Base-by-base conservation (phyloP, 2,797 vertebrate species). In the Otolemur crassicaudatus region DNA sequence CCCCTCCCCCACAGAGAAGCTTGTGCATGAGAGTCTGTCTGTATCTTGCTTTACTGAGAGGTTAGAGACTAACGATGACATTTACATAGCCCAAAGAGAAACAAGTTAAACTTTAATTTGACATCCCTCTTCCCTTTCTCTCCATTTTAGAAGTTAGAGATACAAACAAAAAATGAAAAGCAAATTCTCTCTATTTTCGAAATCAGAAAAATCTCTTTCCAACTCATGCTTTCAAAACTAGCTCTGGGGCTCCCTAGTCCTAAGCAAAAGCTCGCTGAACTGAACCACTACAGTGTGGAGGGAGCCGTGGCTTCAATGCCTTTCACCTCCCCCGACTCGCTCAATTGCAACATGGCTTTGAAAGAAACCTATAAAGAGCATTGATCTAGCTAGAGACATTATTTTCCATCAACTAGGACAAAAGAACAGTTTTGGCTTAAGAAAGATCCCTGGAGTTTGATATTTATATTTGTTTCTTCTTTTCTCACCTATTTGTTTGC, bases 391-490 rank as follows among this genome's bases (percentile, higher is more conserved):
- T 14, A 76, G 7, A 67, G 10, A 16, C 29, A 23, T 3, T 20
- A 5, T 0, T 13, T 73, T 25, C 34, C 43, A 22, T 76, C 23
- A 60, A n/a, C 43, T 4, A 43, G 76, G 65, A 80, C 23, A 79
- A 81, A 79, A 56, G 23, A 23, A 10, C 4, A 13, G 19, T 79
- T 70, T 56, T 67, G 37, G 12, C 46, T 65, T 60, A 72, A 37
- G 14, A 65, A 34, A 27, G 31, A 53, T 10, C 40, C 40, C 37
- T 40, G 37, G 37, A 40, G 11, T 60, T 69, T 49, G 53, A 46
- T 72, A 37, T 63, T 87, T 81, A 7, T 85, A 43, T 63, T 91
- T 84, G 22, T 94, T 82, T 37, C 49, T 31, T 23, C 17, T 79
- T 19, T 11, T 10, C 56, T 49, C 2, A 13, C 20, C 3, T 34